Evolutionary conservation across 2,888 invertebrate genomes (phyloP).

Genomic region (Tenthredo mesomela): DNA sequence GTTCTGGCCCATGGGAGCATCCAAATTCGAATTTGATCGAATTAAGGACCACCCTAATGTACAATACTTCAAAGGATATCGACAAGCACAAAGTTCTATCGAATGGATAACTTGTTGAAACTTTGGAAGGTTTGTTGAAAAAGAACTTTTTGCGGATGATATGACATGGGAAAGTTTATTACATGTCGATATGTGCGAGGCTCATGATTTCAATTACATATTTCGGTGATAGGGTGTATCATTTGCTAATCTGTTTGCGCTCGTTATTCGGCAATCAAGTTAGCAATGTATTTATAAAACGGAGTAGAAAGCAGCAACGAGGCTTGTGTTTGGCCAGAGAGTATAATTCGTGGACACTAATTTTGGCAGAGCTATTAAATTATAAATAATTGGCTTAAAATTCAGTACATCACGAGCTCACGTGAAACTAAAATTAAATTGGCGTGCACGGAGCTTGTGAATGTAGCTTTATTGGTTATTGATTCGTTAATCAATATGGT

Average conservation of each 20-base stretch:
- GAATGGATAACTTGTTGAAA: neutral
- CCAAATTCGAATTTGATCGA: no score
- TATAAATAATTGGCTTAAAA: slow-evolving; percentile 29
- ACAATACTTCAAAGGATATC: neutral
- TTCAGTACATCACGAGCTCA: neutral
- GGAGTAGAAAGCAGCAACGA: neutral
- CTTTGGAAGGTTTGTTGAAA: neutral
- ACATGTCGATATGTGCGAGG: neutral
- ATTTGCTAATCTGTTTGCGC: slow-evolving; percentile 18
- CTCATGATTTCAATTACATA: neutral
- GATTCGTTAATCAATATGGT: slow-evolving; percentile 11
- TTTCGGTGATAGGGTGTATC: neutral
- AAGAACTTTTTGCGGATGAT: neutral
- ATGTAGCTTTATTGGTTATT: slow-evolving; percentile 19
- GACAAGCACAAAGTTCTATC: neutral
- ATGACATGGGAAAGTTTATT: neutral
- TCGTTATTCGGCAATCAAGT: slow-evolving; percentile 14
- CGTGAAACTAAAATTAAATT: slow-evolving; percentile 29
- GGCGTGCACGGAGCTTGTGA: neutral
- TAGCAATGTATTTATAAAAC: slow-evolving; percentile 1
- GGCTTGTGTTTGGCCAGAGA: neutral
- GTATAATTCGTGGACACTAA: slow-evolving; percentile 5
- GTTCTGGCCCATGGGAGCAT: no score
- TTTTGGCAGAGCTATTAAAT: slow-evolving; percentile 32
- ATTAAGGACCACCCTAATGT: no score